Conservation (phyloP, 1,140 invertebrate genomes). For the Drosophila chauvacae region DNA sequence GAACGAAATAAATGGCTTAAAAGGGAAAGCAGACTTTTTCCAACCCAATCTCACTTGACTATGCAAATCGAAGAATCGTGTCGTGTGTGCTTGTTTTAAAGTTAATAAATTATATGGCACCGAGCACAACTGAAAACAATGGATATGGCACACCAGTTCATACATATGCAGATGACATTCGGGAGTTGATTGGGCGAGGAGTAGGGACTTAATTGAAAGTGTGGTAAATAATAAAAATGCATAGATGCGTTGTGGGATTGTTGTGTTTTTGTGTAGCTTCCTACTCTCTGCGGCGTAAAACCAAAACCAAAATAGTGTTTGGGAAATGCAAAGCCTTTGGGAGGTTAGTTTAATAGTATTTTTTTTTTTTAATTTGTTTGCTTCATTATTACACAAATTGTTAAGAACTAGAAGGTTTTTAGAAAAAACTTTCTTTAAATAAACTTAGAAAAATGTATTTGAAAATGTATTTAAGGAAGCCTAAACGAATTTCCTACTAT, state of each 20-base stretch:
- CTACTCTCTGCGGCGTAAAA: not conserved
- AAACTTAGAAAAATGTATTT: not conserved
- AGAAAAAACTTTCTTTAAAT: not conserved
- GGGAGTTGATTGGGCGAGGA: conserved; percentile 7
- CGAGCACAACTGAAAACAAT: conserved; percentile 27
- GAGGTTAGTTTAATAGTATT: not conserved
- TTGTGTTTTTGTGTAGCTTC: conserved; percentile 10
- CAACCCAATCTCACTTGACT: conserved; percentile 45
- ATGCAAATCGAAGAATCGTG: conserved; percentile 76
- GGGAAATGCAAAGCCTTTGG: conserved; percentile 22
- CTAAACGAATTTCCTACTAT: not conserved
- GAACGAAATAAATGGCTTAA: not conserved
- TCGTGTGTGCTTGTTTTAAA: conserved; percentile 26
- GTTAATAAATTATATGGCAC: conserved; percentile 58
- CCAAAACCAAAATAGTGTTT: conserved; percentile 18
- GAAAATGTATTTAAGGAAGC: not conserved
- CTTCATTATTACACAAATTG: not conserved
- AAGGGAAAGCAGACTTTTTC: conserved; percentile 15
- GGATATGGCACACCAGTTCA: conserved; percentile 11
- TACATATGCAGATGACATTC: conserved; percentile 52
- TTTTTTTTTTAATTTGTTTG: not conserved
- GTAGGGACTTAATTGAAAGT: conserved; percentile 62
- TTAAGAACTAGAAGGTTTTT: not conserved
- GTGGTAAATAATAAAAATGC: conserved; percentile 68
- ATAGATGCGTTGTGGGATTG: not conserved